These are phyloP conservation scores for Parauchenoglanis ngamensis DNA, from an alignment of 2,797 vertebrate genomes.

Conservation along the genomic window DNA sequence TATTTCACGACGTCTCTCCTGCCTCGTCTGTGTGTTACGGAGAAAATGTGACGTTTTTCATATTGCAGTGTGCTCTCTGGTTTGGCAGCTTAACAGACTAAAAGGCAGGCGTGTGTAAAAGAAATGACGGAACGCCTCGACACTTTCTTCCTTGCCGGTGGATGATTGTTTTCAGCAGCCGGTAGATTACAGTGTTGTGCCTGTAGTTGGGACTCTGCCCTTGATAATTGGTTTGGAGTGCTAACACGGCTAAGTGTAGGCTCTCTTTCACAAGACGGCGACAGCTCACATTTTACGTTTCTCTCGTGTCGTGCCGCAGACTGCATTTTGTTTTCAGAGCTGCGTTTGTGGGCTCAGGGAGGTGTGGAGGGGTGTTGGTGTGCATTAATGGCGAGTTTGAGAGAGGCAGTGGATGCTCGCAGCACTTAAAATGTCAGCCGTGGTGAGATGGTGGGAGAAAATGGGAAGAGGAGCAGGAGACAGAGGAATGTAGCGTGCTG, in stretches of 20 bases:
- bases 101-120: neutral
- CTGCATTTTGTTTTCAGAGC: slow-evolving; percentile 34
- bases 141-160: neutral
- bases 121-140: neutral
- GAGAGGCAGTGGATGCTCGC: slow-evolving; percentile 27
- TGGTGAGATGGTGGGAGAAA: slow-evolving; percentile 51
- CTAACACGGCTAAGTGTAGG: slow-evolving; percentile 65
- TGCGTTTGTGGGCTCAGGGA: neutral
- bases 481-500: slow-evolving; percentile 12
- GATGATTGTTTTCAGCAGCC: slow-evolving; percentile 21
- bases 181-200: neutral
- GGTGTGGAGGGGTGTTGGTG: neutral
- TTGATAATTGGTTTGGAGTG: slow-evolving; percentile 35
- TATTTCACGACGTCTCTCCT: neutral
- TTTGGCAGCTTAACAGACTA: neutral
- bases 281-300: slow-evolving; percentile 66
- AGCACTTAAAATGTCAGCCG: slow-evolving; percentile 66
- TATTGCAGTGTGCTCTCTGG: too few species aligned
- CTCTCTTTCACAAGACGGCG: slow-evolving; percentile 62
- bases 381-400: slow-evolving; percentile 3
- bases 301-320: slow-evolving; percentile 38
- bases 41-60: neutral
- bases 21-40: neutral
- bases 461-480: slow-evolving; percentile 17
- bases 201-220: neutral